Evolutionary conservation across 2,797 vertebrate species (phyloP).

Genomic region (Vespertilio murinus): DNA sequence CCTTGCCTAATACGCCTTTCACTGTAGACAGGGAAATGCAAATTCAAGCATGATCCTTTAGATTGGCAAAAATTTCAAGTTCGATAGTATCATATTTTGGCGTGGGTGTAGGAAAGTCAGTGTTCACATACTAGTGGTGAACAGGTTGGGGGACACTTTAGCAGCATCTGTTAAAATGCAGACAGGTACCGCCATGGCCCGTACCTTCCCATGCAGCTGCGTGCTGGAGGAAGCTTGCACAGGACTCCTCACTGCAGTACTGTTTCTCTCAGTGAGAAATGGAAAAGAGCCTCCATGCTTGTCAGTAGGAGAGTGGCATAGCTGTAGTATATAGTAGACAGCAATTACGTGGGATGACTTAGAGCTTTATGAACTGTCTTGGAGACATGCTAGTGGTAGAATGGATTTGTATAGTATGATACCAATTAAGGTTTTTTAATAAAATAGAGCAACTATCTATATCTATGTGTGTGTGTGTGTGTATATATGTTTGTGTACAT

Average conservation of each 20-base stretch:
- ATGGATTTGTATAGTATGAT: background rate
- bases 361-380: background rate
- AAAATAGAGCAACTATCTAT: background rate
- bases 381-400: background rate
- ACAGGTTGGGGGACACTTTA: background rate
- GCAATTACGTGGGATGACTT: background rate
- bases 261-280: background rate
- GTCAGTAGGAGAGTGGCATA: background rate
- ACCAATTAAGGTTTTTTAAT: background rate
- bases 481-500: too few species aligned
- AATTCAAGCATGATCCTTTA: background rate
- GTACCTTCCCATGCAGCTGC: background rate
- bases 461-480: too few species aligned
- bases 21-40: constrained; percentile 24
- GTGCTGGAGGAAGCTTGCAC: background rate
- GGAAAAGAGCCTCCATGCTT: background rate
- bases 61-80: background rate
- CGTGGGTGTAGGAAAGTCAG: background rate
- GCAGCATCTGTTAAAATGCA: background rate
- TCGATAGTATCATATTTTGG: background rate
- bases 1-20: background rate
- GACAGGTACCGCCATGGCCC: background rate
- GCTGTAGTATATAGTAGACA: background rate
- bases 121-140: background rate
- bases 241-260: background rate